Evolutionary conservation across 2,113 vertebrate genomes (phyloP), one percentile per base, ranked within the genome.

Genomic region (Phaethon lepturus): DNA sequence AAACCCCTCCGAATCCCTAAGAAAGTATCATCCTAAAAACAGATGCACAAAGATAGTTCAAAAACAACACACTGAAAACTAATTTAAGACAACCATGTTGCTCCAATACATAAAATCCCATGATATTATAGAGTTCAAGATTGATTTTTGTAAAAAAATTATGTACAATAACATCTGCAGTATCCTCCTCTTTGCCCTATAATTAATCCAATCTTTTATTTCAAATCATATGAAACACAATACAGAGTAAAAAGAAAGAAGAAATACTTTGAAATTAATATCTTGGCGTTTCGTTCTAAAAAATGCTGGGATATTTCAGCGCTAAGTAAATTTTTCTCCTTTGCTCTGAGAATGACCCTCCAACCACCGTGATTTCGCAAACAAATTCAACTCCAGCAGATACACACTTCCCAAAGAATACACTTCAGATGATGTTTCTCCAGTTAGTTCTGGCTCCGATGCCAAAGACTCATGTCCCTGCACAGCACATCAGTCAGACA

Each of bases 61-160:
- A 86, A 95, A 95, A 86, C 82, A 92, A 80, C 94, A 97, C 24
- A 69, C 15, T 95, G 94, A 88, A 97, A 97, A 95, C 35, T 90
- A 86, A 95, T 96, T 96, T 90, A 86, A 88, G 50, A 90, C 45
- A 92, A 66, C 19, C 33, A 58, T 53, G 35, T 47, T 76, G 67
- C 67, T 95, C 71, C 58, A 94, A 77, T 76, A 83, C 58, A 62
- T 56, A 88, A 90, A 93, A 92, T 86, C 82, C 49, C 7, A 5
- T 29, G 52, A 42, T 81, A 87, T 73, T 53, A 47, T 0, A 82
- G 44, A 88, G 74, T 56, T 93, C 71, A 83, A 67, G 47, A 90
- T 8, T 26, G 22, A 88, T 85, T 90, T 56, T 49, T 38, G 3
- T 11, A 52, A 77, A 68, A 68, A 75, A 90, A 29, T 8, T 62